Percentiles rank a stretch among this genome's conserved stretches.
Evolutionary conservation across 2,113 vertebrate genomes (phyloP).

Genomic region (Poecile atricapillus): DNA sequence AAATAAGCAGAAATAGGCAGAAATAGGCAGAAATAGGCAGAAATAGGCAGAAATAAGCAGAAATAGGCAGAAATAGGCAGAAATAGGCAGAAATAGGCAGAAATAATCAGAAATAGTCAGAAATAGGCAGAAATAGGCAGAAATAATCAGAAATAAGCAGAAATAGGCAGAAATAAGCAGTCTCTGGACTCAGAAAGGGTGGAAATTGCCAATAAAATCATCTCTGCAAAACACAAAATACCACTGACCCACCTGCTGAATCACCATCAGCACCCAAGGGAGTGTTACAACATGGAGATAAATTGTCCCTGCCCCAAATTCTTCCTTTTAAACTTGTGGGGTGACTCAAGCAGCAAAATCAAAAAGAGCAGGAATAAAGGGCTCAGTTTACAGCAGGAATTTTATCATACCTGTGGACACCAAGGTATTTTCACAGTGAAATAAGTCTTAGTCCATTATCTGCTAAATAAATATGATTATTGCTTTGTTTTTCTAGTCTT

Average conservation of each 20-base stretch:
- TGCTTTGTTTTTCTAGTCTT: neutral
- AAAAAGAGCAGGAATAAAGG: neutral
- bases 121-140: too few relatives aligned
- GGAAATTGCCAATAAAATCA: neutral
- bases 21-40: neutral
- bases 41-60: too few relatives aligned
- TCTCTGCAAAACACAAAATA: neutral
- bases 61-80: too few relatives aligned
- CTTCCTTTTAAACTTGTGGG: neutral
- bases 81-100: too few relatives aligned
- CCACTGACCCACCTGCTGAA: neutral
- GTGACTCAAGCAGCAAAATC: neutral
- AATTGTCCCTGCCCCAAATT: neutral
- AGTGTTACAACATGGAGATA: neutral
- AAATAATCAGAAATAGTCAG: too few relatives aligned
- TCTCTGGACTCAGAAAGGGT: neutral
- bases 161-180: neutral
- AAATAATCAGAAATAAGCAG: too few relatives aligned
- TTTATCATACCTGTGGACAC: neutral
- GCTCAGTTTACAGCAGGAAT: neutral
- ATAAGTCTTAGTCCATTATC: neutral
- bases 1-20: too few relatives aligned
- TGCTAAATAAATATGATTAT: neutral
- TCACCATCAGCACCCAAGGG: neutral
- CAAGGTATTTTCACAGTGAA: neutral